A percentile compares a stretch with the other conserved stretches of the same genome.
Evolutionary conservation across 2,797 vertebrate species (phyloP).

Genomic region (Trematomus bernacchii): DNA sequence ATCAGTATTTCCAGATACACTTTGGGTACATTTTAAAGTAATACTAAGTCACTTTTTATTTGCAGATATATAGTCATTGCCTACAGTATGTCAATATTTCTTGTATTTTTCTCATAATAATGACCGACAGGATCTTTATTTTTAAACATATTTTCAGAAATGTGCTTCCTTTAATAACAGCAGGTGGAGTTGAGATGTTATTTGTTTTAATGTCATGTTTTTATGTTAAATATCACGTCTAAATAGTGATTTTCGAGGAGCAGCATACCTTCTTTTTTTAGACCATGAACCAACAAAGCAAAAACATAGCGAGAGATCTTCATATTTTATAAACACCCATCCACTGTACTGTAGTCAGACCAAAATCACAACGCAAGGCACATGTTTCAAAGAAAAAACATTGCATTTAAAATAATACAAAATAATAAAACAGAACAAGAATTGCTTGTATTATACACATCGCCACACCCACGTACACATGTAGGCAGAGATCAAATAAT

Average conservation of each 20-base stretch:
- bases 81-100: too few relatives aligned
- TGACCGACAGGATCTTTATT: too few relatives aligned
- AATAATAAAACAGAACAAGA: slow-evolving; percentile 59
- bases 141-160: too few relatives aligned
- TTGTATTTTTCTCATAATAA: too few relatives aligned
- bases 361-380: slow-evolving; percentile 86
- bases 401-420: slow-evolving; percentile 73
- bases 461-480: slow-evolving; percentile 62
- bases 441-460: slow-evolving; percentile 68
- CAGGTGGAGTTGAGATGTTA: not conserved
- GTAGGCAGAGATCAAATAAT: slow-evolving; percentile 36
- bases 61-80: too few relatives aligned
- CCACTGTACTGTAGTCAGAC: slow-evolving; percentile 67
- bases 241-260: not conserved
- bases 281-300: slow-evolving; percentile 22
- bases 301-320: slow-evolving; percentile 59
- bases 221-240: slow-evolving; percentile 6
- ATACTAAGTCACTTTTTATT: too few relatives aligned
- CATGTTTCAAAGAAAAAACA: slow-evolving; percentile 80
- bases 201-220: not conserved
- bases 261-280: not conserved
- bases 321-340: slow-evolving; percentile 59
- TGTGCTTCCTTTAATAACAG: not conserved
- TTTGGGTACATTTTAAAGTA: too few relatives aligned
- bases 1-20: too few relatives aligned